Conservation (phyloP, 2,113 vertebrate genomes). For the Sialia sialis region DNA sequence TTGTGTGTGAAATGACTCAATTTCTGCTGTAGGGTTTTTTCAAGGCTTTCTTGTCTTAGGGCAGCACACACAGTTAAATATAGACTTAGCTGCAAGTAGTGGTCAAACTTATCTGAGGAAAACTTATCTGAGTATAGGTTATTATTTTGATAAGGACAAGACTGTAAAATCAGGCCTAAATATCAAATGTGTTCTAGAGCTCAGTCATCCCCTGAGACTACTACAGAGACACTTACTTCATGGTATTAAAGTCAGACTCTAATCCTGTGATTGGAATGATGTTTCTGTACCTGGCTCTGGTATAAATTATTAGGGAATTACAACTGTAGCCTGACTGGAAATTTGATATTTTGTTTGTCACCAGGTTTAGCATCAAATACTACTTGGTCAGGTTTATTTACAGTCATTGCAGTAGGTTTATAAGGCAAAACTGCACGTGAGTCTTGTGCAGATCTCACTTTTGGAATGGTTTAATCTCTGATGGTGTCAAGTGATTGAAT, state of each 20-base stretch:
- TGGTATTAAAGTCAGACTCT: not conserved
- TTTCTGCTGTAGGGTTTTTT: not conserved
- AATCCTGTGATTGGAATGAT: not conserved
- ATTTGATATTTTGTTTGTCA: not conserved
- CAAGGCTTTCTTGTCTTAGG: not conserved
- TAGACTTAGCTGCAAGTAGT: not conserved
- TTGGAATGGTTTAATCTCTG: not conserved
- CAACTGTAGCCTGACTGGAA: not conserved
- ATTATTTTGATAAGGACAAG: not conserved
- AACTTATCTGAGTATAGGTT: not conserved
- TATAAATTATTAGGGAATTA: not conserved
- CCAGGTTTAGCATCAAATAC: not conserved
- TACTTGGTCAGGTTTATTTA: not conserved
- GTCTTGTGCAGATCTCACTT: not conserved
- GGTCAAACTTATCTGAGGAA: not conserved
- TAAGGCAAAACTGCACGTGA: not conserved
- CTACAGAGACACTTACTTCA: not conserved
- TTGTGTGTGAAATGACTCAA: not conserved
- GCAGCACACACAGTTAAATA: not conserved
- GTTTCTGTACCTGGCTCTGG: not conserved
- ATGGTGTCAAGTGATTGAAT: not conserved
- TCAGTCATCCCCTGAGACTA: not conserved
- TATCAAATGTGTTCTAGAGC: not conserved
- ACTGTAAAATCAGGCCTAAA: not conserved
- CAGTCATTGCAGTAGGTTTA: not conserved